Base-by-base conservation (phyloP, 1,140 invertebrate genomes). In the Brachionus plicatilis region DNA sequence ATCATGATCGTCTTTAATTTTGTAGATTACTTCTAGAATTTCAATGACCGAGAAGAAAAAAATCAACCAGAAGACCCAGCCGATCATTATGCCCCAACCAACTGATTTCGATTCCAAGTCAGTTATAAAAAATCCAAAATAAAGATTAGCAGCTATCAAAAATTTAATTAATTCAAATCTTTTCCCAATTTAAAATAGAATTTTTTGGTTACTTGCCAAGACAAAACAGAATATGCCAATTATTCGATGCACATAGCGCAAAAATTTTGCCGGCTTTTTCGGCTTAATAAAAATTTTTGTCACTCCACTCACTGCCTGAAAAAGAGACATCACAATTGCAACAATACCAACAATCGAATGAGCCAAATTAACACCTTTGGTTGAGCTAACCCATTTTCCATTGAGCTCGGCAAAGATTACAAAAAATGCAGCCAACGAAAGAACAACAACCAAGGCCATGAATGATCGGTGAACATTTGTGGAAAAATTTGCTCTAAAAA, bases 311-410 rank as follows among this genome's bases (percentile, higher is more conserved):
- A 4, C 9, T 50, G 11, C 37, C 17, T 82, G 79, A 27, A 82
- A 43, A 65, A 68, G 14, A 41, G 53, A 65, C n/a, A 82, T 12
- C 24, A 11, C 29, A 27, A 82, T 65, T 3, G 27, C 79, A 12
- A 82, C 37, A 3, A 82, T 82, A 43, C 79, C 79, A 68, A 65
- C 8, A n/a, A 82, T 82, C 2, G 79, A 82, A 65, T 82, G 79
- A 33, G 79, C 65, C 3, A 82, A 82, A 29, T 37, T 47, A 11
- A 82, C n/a, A 9, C 53, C 53, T 12, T 60, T 27, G 4, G 27
- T 27, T 41, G n/a, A 24, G 11, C 27, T 11, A 37, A 82, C 79
- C 79, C 79, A 82, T 45, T 82, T 41, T 17, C 79, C 8, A 5
- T 82, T 68, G 3, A 65, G 14, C 9, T 82, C 53, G 5, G 14